Base-by-base conservation (phyloP, 2,797 vertebrate species). In the Cacajao melanocephalus region DNA sequence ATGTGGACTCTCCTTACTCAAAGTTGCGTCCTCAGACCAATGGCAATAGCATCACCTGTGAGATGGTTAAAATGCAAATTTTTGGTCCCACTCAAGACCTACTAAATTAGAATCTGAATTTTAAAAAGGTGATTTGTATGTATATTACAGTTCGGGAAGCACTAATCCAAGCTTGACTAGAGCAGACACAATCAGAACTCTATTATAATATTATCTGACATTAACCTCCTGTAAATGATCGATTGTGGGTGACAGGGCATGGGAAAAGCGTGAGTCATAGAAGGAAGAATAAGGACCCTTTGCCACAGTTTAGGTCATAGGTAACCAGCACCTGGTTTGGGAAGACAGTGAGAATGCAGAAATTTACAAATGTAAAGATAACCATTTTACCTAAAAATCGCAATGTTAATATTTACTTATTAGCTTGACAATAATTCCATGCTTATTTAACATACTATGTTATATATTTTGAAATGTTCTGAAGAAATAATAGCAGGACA, bases 171-270 rank as follows among this genome's bases (percentile, higher is more conserved):
- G n/a, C 15, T 41, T 64, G 17, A 86, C 33, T 17, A 8, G 10
- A n/a, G 17, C 24, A 61, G 19, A 91, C 22, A 36, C n/a, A 28
- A 41, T 10, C 41, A n/a, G 44, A 76, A 30, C 1, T 72, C 41
- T 4, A 24, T 5, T n/a, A 15, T 19, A 73, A 20, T 26, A n/a
- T 33, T 46, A 44, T 28, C 46, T 36, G 41, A 4, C 4, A n/a
- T 26, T 33, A 33, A 2, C 3, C 6, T 90, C 52, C 19, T n/a
- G 17, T 1, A 44, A 28, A 36, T 41, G 15, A 95, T 52, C 3
- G 0, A 30, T 5, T 10, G 3, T 24, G 7, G 3, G 8, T 22
- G 5, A 61, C 7, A 17, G 2, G 10, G 10, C 2, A 7, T 13
- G 28, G 22, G 22, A 17, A 87, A 79, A 96, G 28, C 64, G 10